Conservation (phyloP, 2,113 vertebrate genomes). For the Misgurnus anguillicaudatus region DNA sequence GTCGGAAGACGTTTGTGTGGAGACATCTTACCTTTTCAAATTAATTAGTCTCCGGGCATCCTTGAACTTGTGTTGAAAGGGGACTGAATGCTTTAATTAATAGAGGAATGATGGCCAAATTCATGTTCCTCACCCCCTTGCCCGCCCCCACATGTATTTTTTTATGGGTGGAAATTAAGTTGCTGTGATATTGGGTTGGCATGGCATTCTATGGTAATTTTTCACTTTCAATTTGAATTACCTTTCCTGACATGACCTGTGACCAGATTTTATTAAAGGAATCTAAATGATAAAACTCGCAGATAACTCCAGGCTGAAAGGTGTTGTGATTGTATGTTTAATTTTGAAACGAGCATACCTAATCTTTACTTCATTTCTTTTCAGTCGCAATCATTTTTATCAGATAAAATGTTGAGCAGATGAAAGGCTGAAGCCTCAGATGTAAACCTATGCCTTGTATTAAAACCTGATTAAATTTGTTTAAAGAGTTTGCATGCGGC, state of each 20-base stretch:
- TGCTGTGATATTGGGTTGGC: conserved; percentile 21
- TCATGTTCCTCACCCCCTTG: conserved; percentile 18
- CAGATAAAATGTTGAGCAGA: conserved; percentile 31
- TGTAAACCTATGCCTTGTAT: conserved; percentile 14
- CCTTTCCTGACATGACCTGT: conserved; percentile 33
- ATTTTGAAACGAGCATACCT: conserved; percentile 42
- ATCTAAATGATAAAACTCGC: conserved; percentile 44
- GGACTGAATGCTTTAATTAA: conserved; percentile 52
- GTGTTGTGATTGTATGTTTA: conserved; percentile 35
- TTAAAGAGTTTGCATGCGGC: conserved; percentile 36
- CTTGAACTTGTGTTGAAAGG: conserved; percentile 41
- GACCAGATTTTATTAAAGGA: conserved; percentile 49
- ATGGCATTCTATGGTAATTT: conserved; percentile 40
- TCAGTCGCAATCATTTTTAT: conserved; percentile 25
- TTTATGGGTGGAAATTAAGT: conserved; percentile 32
- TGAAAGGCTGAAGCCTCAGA: conserved; percentile 27
- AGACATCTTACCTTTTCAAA: conserved; percentile 52
- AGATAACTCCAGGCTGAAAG: conserved; percentile 43
- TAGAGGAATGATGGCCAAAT: conserved; percentile 46
- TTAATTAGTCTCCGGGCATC: conserved; percentile 51
- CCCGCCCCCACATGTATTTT: conserved; percentile 16
- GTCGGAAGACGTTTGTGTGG: conserved; percentile 47
- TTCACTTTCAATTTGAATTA: conserved; percentile 38
- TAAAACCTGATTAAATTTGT: conserved; percentile 34
- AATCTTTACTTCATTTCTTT: conserved; percentile 40